A percentile compares a stretch with the other conserved stretches of the same genome.
Evolutionary conservation across 2,888 invertebrate genomes (phyloP).

Genomic region (Agrochola circellaris): DNA sequence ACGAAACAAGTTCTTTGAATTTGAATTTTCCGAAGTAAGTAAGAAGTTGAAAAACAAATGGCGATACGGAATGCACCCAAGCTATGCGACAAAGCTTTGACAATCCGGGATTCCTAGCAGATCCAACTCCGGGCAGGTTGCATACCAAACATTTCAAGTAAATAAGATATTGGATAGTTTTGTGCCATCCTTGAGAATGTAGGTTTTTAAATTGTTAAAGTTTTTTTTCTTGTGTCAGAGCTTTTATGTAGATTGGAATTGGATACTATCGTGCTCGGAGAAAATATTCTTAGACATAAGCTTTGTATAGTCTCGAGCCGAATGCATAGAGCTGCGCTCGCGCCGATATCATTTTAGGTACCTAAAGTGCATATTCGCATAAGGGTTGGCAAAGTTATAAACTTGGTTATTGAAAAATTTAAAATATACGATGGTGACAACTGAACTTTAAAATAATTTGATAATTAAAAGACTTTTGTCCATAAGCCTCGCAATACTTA

Average conservation of each 20-base stretch:
- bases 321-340: neutral
- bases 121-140: conserved; percentile 68
- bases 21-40: conserved; percentile 79
- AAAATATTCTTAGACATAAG: neutral
- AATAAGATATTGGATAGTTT: conserved; percentile 70
- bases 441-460: neutral
- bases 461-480: neutral
- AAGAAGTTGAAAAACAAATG: conserved; percentile 84
- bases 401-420: neutral
- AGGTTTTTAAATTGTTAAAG: conserved; percentile 51
- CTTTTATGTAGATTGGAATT: conserved; percentile 30
- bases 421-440: neutral
- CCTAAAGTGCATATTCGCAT: neutral
- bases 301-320: neutral
- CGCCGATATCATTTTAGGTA: neutral
- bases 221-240: conserved; percentile 44
- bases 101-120: conserved; percentile 74
- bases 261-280: neutral
- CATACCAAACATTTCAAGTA: conserved; percentile 76
- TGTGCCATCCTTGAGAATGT: conserved; percentile 51
- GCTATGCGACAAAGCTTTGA: conserved; percentile 85
- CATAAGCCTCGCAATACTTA: neutral
- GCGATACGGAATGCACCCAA: conserved; percentile 78
- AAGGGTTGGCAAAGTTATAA: neutral
- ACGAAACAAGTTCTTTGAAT: conserved; percentile 78